Evolutionary conservation across 2,888 invertebrate species (phyloP).

Genomic region (Vanessa cardui): DNA sequence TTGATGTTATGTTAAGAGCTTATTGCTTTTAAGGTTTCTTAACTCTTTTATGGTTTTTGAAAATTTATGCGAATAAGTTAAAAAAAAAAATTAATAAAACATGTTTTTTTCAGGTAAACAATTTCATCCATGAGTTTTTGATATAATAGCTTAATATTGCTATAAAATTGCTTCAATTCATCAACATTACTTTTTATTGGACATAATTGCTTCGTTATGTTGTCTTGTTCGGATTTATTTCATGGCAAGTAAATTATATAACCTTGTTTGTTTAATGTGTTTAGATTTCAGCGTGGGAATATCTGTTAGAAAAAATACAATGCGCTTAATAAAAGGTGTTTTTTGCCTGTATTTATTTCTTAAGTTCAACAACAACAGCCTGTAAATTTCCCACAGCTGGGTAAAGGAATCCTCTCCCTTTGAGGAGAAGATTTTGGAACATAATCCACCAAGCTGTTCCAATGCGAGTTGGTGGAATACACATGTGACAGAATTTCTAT

Average conservation of each 20-base stretch:
- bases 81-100: constrained; percentile 4
- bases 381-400: no score
- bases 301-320: background rate
- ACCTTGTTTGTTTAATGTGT: constrained; percentile 7
- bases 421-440: no score
- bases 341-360: no score
- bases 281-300: background rate
- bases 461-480: no score
- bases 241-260: constrained; percentile 24
- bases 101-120: constrained; percentile 23
- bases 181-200: constrained; percentile 39
- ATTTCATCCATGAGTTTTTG: constrained; percentile 24
- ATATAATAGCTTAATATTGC: constrained; percentile 34
- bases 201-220: constrained; percentile 37
- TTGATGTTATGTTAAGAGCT: constrained; percentile 1
- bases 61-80: background rate
- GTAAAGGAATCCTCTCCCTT: no score
- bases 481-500: no score
- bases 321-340: no score
- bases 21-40: background rate
- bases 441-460: no score
- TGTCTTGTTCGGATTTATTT: constrained; percentile 37
- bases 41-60: background rate
- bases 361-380: no score
- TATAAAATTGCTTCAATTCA: constrained; percentile 37